A percentile compares a stretch with the other conserved stretches of the same genome.
These are phyloP conservation scores for Scelioninae gen. 2 DNA, from an alignment of 2,888 invertebrate species.

Conservation along the genomic window DNA sequence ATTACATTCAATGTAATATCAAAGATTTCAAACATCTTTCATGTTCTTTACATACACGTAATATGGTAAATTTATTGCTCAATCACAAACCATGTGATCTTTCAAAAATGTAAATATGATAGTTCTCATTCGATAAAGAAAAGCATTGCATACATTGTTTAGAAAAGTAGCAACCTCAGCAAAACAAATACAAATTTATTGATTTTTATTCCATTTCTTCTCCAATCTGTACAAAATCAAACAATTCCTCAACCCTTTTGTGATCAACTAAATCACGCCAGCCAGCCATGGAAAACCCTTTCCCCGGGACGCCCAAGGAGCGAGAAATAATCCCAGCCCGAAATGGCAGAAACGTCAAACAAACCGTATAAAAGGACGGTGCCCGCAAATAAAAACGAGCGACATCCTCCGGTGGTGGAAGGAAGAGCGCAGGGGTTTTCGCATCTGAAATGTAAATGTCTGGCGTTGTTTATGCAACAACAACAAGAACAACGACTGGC, in stretches of 20 bases:
- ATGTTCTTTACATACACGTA: too few species aligned
- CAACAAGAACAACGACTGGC: constrained; percentile 15
- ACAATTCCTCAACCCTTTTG: constrained; percentile 22
- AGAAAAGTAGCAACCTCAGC: too few species aligned
- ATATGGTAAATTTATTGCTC: too few species aligned
- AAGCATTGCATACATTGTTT: too few species aligned
- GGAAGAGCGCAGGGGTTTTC: constrained; percentile 1
- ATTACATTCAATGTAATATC: too few species aligned
- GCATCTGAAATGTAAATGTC: constrained; percentile 27
- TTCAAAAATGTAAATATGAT: too few species aligned
- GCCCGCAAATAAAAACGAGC: constrained; percentile 12
- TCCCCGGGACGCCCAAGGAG: background rate
- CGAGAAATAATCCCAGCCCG: background rate
- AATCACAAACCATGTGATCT: too few species aligned
- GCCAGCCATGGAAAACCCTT: background rate
- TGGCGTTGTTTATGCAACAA: constrained; percentile 39
- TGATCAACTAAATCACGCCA: constrained; percentile 27
- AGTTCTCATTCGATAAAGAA: too few species aligned
- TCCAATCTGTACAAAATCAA: background rate
- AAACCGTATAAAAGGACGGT: constrained; percentile 10
- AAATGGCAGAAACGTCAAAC: constrained; percentile 9
- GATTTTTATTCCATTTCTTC: too few species aligned
- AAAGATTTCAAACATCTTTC: too few species aligned
- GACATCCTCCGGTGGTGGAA: too few species aligned
- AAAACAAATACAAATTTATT: too few species aligned